Conservation (phyloP, 2,797 vertebrate genomes). For the Characodon lateralis region DNA sequence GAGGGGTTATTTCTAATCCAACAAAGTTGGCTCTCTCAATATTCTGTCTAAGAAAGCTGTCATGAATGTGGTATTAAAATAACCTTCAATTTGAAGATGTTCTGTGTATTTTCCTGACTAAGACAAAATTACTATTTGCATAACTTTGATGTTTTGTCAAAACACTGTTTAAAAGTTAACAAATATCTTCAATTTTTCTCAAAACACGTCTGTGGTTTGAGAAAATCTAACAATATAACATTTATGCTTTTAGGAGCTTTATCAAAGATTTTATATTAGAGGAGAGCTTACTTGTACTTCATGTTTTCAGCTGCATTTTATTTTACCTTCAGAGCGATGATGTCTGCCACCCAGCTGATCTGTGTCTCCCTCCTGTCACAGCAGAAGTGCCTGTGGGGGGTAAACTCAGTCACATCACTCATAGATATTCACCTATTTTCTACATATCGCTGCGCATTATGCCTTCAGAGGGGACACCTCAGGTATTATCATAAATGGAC, state of each 20-base stretch:
- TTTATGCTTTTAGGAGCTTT: constrained; percentile 1
- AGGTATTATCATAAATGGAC: constrained; percentile 19
- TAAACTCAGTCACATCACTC: constrained; percentile 26
- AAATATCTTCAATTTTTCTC: not conserved
- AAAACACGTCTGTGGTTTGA: no score
- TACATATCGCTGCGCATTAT: constrained; percentile 14
- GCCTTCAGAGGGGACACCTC: constrained; percentile 22
- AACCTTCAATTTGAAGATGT: not conserved
- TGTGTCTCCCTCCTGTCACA: constrained; percentile 88
- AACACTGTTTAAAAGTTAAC: not conserved
- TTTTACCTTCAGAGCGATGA: constrained; percentile 91
- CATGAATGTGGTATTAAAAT: not conserved
- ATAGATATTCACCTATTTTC: constrained; percentile 28
- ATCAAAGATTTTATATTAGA: not conserved
- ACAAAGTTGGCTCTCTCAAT: not conserved
- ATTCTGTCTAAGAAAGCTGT: not conserved
- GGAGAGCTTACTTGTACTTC: not conserved
- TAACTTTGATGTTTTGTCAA: not conserved
- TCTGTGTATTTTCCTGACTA: not conserved
- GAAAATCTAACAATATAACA: not conserved
- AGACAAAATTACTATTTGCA: not conserved
- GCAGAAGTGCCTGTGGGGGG: constrained; percentile 88
- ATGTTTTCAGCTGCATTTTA: not conserved
- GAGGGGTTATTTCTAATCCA: not conserved
- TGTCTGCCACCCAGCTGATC: constrained; percentile 88